Conservation (phyloP, 1,140 invertebrate genomes). For the Archivesica marissinica region DNA sequence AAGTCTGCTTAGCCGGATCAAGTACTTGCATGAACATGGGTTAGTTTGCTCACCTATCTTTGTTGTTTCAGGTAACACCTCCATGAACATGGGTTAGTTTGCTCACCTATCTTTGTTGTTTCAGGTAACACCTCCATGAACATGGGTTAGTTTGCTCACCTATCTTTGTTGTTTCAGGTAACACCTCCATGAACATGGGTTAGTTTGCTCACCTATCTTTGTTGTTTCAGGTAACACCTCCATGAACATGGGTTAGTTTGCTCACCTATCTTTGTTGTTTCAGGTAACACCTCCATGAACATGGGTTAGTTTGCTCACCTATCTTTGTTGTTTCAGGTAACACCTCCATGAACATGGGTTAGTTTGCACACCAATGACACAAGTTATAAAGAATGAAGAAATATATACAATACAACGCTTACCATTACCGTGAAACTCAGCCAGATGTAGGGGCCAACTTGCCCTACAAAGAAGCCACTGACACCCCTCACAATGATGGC, state of each 20-base stretch:
- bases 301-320: not conserved
- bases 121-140: no score
- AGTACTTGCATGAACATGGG: no score
- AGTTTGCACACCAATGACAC: not conserved
- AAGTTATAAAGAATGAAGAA: conserved; percentile 48
- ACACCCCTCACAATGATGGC: not conserved
- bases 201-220: not conserved
- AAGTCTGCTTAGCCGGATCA: no score
- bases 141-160: no score
- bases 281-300: not conserved
- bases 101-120: no score
- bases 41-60: no score
- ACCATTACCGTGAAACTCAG: not conserved
- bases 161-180: no score
- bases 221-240: not conserved
- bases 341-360: not conserved
- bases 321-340: not conserved
- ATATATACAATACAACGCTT: conserved; percentile 47
- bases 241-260: not conserved
- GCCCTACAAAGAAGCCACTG: not conserved
- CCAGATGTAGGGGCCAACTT: not conserved
- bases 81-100: no score
- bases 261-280: no score
- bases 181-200: not conserved
- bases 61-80: no score